A percentile compares a stretch with the other conserved stretches of the same genome.
Conservation (phyloP, 2,113 vertebrate species). For the Menura novaehollandiae region DNA sequence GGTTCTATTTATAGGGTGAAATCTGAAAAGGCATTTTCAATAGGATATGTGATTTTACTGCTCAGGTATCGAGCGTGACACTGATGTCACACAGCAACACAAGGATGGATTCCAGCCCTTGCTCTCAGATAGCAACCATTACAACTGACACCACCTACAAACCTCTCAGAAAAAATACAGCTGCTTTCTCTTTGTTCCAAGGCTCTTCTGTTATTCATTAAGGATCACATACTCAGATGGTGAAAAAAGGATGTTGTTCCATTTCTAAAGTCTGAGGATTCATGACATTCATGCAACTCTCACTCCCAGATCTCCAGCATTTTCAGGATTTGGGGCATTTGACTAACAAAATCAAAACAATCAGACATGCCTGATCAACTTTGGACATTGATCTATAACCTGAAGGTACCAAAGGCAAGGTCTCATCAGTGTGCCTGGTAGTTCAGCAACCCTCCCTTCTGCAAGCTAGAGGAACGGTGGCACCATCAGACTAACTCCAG, state of each 20-base stretch:
- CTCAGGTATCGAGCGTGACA: neutral
- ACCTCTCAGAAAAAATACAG: neutral
- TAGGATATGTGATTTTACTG: neutral
- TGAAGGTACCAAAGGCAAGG: neutral
- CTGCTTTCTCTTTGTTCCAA: neutral
- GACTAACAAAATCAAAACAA: neutral
- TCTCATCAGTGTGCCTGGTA: neutral
- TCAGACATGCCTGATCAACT: neutral
- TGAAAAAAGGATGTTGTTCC: neutral
- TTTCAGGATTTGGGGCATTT: neutral
- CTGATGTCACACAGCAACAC: neutral
- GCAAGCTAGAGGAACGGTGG: neutral
- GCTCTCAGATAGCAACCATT: neutral
- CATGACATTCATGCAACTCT: neutral
- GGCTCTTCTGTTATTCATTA: neutral
- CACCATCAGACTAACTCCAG: neutral
- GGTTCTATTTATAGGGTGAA: neutral
- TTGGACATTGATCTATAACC: neutral
- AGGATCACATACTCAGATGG: neutral
- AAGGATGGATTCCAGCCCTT: neutral
- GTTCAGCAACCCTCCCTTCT: neutral
- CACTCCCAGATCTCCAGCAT: neutral
- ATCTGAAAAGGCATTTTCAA: neutral
- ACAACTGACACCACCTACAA: neutral
- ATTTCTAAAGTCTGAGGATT: neutral